phyloP scores from a whole-genome alignment of 2,113 vertebrate genomes.

The cat (Felis catus) region DNA sequence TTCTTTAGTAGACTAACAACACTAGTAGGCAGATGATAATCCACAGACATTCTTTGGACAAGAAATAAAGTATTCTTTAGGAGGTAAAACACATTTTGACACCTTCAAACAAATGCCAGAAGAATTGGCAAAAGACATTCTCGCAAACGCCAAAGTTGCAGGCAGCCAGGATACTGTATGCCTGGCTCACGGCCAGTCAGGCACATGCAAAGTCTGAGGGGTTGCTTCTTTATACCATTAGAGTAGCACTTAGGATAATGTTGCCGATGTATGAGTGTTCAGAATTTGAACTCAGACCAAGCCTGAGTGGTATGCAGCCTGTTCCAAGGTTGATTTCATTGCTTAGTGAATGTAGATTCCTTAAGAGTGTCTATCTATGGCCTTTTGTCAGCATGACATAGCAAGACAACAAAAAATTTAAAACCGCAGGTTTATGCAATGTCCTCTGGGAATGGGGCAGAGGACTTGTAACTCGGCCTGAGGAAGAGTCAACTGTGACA shows the following conservation, averaged over 20 bases:
- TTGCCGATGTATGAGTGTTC: neutral
- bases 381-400: neutral
- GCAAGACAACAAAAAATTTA: neutral
- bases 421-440: neutral
- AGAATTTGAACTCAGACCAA: neutral
- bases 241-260: neutral
- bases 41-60: slow-evolving; percentile 25
- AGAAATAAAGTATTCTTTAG: slow-evolving; percentile 63
- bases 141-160: slow-evolving; percentile 36
- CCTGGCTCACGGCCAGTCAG: neutral
- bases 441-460: neutral
- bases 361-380: neutral
- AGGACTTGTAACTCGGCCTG: neutral
- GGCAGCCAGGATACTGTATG: slow-evolving; percentile 1
- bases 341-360: neutral
- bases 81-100: slow-evolving; percentile 55
- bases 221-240: neutral
- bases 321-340: neutral
- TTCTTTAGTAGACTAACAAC: neutral
- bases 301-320: neutral
- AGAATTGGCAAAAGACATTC: slow-evolving; percentile 55
- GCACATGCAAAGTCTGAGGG: neutral
- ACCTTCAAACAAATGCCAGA: slow-evolving; percentile 50
- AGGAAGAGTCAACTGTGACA: neutral
- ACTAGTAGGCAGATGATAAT: slow-evolving; percentile 24